Evolutionary conservation across 2,113 vertebrate species (phyloP).

Genomic region (Noturus placidus): DNA sequence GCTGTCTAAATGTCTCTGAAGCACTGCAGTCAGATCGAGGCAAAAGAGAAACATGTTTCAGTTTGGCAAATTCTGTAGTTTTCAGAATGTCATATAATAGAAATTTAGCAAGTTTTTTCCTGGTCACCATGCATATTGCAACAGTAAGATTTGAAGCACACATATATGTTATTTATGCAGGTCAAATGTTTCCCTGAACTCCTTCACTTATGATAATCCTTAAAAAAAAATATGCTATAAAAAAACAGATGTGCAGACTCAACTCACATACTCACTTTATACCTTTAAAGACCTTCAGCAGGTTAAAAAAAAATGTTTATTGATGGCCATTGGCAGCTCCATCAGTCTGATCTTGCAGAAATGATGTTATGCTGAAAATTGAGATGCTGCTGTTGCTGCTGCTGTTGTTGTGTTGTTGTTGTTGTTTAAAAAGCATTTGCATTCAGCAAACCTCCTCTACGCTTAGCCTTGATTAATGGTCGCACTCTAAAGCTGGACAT

Average conservation of each 20-base stretch:
- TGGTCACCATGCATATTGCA: background rate
- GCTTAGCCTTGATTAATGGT: slow-evolving; percentile 64
- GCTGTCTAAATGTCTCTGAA: background rate
- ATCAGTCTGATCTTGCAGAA: background rate
- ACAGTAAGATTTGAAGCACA: background rate
- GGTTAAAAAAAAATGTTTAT: background rate
- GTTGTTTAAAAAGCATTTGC: slow-evolving; percentile 1
- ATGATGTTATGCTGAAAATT: background rate
- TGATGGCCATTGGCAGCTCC: background rate
- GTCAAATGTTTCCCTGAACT: background rate
- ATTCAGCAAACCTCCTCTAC: background rate
- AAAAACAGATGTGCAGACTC: background rate
- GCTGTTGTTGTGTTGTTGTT: background rate
- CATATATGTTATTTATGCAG: background rate
- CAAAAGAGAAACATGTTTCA: background rate
- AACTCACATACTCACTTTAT: background rate
- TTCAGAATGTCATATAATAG: background rate
- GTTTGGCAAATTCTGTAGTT: background rate
- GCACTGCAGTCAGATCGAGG: background rate
- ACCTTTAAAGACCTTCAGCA: background rate
- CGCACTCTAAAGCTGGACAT: slow-evolving; percentile 50
- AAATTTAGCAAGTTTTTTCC: background rate
- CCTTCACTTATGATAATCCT: background rate
- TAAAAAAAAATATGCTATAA: background rate
- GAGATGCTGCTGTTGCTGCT: no score